Evolutionary conservation across 2,113 vertebrate species (phyloP).

Genomic region (Desmodus rotundus): DNA sequence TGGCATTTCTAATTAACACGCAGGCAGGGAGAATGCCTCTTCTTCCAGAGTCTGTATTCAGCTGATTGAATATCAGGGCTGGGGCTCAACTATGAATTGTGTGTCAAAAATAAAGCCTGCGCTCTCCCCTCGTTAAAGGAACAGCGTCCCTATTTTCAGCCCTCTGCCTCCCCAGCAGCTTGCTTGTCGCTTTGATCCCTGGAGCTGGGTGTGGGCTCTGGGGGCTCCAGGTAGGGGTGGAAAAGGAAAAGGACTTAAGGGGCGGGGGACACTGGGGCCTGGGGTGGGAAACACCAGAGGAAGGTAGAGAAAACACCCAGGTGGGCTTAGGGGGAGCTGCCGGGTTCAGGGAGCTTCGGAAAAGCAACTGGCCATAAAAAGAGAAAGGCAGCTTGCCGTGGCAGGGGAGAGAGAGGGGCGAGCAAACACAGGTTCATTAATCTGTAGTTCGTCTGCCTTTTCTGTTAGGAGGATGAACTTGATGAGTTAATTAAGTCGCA

Average conservation of each 20-base stretch:
- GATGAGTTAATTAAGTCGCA: conserved; percentile 91
- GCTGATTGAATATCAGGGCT: conserved; percentile 70
- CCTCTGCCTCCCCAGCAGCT: conserved; percentile 56
- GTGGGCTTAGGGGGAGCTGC: not conserved
- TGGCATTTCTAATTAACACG: conserved; percentile 76
- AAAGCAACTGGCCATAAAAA: conserved; percentile 50
- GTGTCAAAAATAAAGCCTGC: conserved; percentile 71
- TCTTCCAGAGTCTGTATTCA: conserved; percentile 52
- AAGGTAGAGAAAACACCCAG: not conserved
- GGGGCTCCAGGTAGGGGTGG: conserved; percentile 60
- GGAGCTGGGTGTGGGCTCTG: conserved; percentile 50
- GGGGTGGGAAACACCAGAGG: not conserved
- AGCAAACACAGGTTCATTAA: conserved; percentile 87
- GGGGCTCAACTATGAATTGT: conserved; percentile 56
- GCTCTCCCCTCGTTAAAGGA: conserved; percentile 70
- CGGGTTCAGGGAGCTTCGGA: not conserved
- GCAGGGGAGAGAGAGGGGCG: conserved; percentile 72
- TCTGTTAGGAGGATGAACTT: conserved; percentile 89
- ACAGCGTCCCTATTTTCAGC: conserved; percentile 64
- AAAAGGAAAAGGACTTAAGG: not conserved
- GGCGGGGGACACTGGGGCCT: not conserved
- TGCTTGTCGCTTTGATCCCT: conserved; percentile 43
- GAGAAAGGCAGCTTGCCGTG: conserved; percentile 57
- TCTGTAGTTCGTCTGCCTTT: conserved; percentile 87
- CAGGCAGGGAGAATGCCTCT: conserved; percentile 73